Base-by-base conservation (phyloP, 1,140 invertebrate species). In the Lutraria rhynchaena region DNA sequence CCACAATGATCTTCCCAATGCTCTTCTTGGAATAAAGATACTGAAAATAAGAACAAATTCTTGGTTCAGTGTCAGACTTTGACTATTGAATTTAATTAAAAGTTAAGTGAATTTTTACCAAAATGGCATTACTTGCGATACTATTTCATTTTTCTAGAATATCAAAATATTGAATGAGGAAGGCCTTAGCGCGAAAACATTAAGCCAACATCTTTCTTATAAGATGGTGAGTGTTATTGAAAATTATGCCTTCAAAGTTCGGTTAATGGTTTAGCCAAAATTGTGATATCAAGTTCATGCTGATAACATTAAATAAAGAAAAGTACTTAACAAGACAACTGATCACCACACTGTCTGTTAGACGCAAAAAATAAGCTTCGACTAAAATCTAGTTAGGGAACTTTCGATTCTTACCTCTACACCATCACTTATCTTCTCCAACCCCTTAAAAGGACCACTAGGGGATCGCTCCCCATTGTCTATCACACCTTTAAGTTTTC, bases 1-100 rank as follows among this genome's bases (percentile, higher is more conserved):
- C 82, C 33, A 90, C 89, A n/a, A 88, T 70, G 35, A 90, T 84
- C 63, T 90, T 90, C 11, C 89, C 89, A 51, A 87, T 83, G 60
- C 84, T 90, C 33, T 87, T 84, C 57, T 84, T 75, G 3, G 77
- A 63, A 60, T 87, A 90, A 75, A 89, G 57, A 63, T 89, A 87
- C 89, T 89, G 87, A 65, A 88, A 87, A 29, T 37, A 55, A 53
- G 77, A 15, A 67, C 57, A 77, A 37, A 63, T 65, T 7, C 5
- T 41, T 15, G 15, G 5, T 7, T 41, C 5, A 41, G 15, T 41
- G 15, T 7, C 37, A 41, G 15, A 41, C 15, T 5, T 5, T 7
- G 15, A 41, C 37, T 41, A 7, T 7, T 7, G 15, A 41, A 5
- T 15, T 7, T 5, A 15, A 5, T 41, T 41, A 41, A 41, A 41